Conservation (phyloP, 2,888 invertebrate genomes). For the Corythucha ciliata region DNA sequence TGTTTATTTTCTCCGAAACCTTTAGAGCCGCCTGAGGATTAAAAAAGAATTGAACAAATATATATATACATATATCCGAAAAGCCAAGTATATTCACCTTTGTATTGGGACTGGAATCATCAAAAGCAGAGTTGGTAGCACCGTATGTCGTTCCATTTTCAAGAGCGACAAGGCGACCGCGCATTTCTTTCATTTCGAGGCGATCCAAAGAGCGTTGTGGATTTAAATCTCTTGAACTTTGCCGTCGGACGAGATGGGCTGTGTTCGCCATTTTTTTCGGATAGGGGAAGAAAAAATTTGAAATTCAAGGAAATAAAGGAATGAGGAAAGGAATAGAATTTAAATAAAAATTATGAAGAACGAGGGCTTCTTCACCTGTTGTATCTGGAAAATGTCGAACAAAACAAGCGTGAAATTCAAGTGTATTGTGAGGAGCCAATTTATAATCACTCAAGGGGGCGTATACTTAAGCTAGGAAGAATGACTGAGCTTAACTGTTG, state of each 20-base stretch:
- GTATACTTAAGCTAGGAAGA: too few relatives aligned
- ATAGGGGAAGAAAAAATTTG: too few relatives aligned
- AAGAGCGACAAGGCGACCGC: conserved; percentile 62
- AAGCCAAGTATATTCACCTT: conserved; percentile 30
- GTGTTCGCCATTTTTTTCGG: conserved; percentile 73
- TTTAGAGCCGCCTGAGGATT: conserved; percentile 24
- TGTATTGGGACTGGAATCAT: conserved; percentile 50
- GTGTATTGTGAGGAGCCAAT: too few relatives aligned
- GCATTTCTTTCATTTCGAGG: conserved; percentile 75
- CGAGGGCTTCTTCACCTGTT: too few relatives aligned
- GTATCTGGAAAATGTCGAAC: too few relatives aligned
- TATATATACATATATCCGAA: neutral
- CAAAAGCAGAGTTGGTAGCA: conserved; percentile 76
- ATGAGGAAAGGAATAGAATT: too few relatives aligned
- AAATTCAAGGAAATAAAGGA: too few relatives aligned
- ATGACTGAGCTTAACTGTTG: too few relatives aligned
- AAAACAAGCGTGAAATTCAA: too few relatives aligned
- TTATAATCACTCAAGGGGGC: too few relatives aligned
- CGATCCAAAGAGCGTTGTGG: conserved; percentile 71
- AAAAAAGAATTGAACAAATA: neutral
- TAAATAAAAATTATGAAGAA: too few relatives aligned
- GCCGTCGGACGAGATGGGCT: conserved; percentile 76
- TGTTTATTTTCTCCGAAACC: conserved; percentile 20
- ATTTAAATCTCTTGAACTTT: conserved; percentile 76
- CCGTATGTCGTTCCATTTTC: conserved; percentile 65